Evolutionary conservation across 2,888 invertebrate species (phyloP), one percentile per base, ranked within the genome.

Genomic region (Xestia rhomboidea): DNA sequence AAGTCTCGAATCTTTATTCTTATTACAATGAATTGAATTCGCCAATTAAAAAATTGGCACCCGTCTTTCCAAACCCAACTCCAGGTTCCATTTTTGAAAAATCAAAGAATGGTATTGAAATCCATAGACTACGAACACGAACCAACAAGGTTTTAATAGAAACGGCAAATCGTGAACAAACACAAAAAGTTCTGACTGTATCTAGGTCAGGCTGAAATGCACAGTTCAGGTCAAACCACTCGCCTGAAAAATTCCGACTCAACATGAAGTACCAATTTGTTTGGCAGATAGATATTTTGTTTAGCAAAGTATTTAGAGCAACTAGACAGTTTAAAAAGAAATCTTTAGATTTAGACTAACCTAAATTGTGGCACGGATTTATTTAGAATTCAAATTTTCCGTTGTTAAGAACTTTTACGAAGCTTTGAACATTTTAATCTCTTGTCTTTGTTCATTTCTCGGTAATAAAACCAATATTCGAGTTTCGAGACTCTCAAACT

Each of bases 131-230:
- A 68, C 54, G 68, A 76, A 68, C 46, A 62, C 63, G 68, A 81
- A 67, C 68, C 68, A 79, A 73, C 68, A 73, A 72, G 69, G 69
- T 67, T 87, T 80, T 57, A 64, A 81, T 84, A 71, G 77, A 81
- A 80, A 78, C 66, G 44, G 68, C 71, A 72, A 82, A 51, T 70
- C 79, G 71, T 79, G 80, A 83, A 83, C 68, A 73, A 85, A 88
- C 76, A 82, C 44, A 60, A 76, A 85, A 86, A 76, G 76, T 82
- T 83, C 80, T 44, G 41, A 21, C 68, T 64, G 77, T 73, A 90
- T 88, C 82, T 90, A 88, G 92, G 92, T 90, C 92, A 86, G 77
- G 11, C 88, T 87, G 88, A 88, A 90, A 88, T 77, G 84, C 77
- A 79, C 82, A 82, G 79, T 69, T 70, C 85, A 82, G 91, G 90